Evolutionary conservation across 2,888 invertebrate genomes (phyloP).

Genomic region (Dynastes hyllus): DNA sequence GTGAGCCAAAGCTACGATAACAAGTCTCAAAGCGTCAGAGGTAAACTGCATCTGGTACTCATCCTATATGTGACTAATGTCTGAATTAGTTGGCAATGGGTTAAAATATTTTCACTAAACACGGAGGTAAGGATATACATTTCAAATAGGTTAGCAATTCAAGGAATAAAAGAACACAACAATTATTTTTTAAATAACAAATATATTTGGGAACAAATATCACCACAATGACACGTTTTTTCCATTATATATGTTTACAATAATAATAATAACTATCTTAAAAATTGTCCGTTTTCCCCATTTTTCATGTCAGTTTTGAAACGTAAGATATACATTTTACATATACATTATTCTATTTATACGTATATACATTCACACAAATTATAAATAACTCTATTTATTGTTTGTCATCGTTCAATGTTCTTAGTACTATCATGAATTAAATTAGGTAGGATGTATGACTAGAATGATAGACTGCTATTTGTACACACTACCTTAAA

Average conservation of each 20-base stretch:
- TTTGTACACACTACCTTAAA: no score
- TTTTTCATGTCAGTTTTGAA: background rate
- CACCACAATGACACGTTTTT: constrained; percentile 22
- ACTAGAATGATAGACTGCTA: no score
- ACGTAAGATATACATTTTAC: constrained; percentile 10
- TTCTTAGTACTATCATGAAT: background rate
- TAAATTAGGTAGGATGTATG: background rate
- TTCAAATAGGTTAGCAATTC: no score
- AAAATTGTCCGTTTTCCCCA: background rate
- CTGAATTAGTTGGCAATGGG: no score
- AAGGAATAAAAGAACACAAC: no score
- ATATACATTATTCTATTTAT: background rate
- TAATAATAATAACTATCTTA: background rate
- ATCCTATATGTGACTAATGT: no score
- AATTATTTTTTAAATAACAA: constrained; percentile 39
- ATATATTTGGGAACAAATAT: constrained; percentile 48
- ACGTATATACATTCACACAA: constrained; percentile 15
- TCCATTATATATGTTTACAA: background rate
- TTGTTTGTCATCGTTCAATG: constrained; percentile 13
- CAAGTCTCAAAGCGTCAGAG: no score
- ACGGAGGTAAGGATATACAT: no score
- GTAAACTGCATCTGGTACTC: no score
- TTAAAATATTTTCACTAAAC: no score
- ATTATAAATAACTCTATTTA: constrained; percentile 27
- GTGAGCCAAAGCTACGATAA: no score